These are phyloP conservation scores for Melanotaenia boesemani DNA, from an alignment of 2,797 vertebrate genomes.

Conservation along the genomic window DNA sequence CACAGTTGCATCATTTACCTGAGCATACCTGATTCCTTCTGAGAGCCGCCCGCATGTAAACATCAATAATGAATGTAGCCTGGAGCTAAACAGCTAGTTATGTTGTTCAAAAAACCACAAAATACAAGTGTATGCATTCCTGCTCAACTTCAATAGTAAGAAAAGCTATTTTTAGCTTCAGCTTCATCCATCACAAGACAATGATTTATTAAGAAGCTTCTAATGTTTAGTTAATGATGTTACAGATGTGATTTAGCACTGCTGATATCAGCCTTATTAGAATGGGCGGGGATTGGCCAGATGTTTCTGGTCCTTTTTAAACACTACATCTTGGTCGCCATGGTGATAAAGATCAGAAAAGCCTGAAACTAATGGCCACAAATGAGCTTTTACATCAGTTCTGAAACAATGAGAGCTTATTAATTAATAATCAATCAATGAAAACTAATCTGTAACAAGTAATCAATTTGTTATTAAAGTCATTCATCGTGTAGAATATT, in stretches of 20 bases:
- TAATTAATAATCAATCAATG: not conserved
- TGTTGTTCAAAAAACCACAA: constrained; percentile 22
- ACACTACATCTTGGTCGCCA: not conserved
- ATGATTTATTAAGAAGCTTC: constrained; percentile 5
- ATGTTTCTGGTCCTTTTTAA: constrained; percentile 15
- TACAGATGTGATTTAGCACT: not conserved
- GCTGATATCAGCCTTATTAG: constrained; percentile 4
- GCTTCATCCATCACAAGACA: constrained; percentile 4
- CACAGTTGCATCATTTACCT: constrained; percentile 27
- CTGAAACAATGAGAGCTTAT: not conserved
- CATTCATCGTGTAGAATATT: not conserved
- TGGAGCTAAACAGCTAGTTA: constrained; percentile 60
- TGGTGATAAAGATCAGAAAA: not conserved
- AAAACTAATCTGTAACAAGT: constrained; percentile 1
- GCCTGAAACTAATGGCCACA: not conserved
- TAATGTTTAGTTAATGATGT: not conserved
- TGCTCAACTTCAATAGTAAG: not conserved
- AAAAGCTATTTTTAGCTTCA: constrained; percentile 4
- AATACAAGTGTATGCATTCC: too few relatives aligned
- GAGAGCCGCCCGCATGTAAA: constrained; percentile 41
- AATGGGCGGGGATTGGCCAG: constrained; percentile 3
- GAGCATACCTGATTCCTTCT: constrained; percentile 35
- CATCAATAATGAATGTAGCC: constrained; percentile 74
- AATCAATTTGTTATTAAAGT: constrained; percentile 4
- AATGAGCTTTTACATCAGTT: not conserved